Evolutionary conservation across 2,888 invertebrate genomes (phyloP), one percentile per base, ranked within the genome.

Genomic region (Pollenia griseotomentosa): DNA sequence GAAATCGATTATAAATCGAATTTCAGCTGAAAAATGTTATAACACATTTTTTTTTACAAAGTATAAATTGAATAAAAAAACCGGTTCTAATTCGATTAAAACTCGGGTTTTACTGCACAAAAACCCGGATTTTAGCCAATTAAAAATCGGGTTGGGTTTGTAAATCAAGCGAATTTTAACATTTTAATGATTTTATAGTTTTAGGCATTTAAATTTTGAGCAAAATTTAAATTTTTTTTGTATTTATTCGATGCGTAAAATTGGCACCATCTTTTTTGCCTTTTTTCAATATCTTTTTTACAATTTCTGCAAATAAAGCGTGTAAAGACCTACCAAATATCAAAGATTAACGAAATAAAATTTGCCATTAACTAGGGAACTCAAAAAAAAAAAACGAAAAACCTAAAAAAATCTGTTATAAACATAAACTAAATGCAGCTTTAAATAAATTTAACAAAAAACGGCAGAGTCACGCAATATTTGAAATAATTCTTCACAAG

Each of bases 381-480:
- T 55, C 46, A 83, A 83, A 48, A 19, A 55, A 19, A 55, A 46
- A 10, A 44, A 55, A 12, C 2, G 51, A n/a, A 14, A 51, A 19
- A 23, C 9, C 11, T 33, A 79, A 9, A 73, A 61, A 74, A 80
- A 66, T 85, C 68, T 74, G 80, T 74, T 80, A 63, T 63, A 70
- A 83, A 79, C 46, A 68, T 40, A 68, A 84, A 63, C 70, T 55
- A 77, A 83, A 80, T 61, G 65, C 61, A 80, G 74, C 68, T 63
- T 74, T 80, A 80, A 85, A 85, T 68, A 44, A 74, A 77, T 77
- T 63, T 57, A 71, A 61, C 53, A 85, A 55, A 77, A 59, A 86
- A 80, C 75, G 75, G 73, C 73, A 61, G 44, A 87, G 84, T 84
- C 87, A 87, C 87, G 87, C 87, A 87, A 87, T 84, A 84, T 78